phyloP scores from a whole-genome alignment of 2,888 invertebrate genomes.

The Gortyna flavago region DNA sequence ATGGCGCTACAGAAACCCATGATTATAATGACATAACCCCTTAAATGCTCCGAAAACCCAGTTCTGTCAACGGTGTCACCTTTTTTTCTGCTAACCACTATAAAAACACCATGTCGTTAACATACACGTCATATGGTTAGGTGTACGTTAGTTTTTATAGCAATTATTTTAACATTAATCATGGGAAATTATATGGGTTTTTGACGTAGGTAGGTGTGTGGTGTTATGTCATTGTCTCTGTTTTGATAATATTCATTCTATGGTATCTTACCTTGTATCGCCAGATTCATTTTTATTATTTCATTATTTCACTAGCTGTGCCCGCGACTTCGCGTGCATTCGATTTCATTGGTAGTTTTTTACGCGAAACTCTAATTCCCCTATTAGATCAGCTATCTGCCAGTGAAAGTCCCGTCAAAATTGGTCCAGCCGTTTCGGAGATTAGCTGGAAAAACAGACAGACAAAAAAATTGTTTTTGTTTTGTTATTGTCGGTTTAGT shows the following conservation, averaged over 20 bases:
- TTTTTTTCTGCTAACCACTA: constrained; percentile 38
- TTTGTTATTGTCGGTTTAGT: too few species aligned
- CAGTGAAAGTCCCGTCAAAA: too few species aligned
- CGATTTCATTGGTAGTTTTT: too few species aligned
- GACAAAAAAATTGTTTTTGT: too few species aligned
- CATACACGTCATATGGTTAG: constrained; percentile 70
- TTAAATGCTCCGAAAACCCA: constrained; percentile 52
- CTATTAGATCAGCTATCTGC: too few species aligned
- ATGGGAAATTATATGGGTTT: constrained; percentile 60
- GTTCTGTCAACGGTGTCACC: constrained; percentile 56
- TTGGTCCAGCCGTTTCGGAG: too few species aligned
- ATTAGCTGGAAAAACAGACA: too few species aligned
- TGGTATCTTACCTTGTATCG: not conserved
- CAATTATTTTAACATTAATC: constrained; percentile 80
- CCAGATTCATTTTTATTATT: not conserved
- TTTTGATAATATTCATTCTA: not conserved
- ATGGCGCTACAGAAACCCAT: constrained; percentile 48
- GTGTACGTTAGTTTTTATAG: constrained; percentile 64
- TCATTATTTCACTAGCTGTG: too few species aligned
- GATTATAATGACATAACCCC: constrained; percentile 60
- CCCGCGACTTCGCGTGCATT: too few species aligned
- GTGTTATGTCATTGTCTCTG: constrained; percentile 18
- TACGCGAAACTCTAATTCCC: too few species aligned
- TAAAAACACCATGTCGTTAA: constrained; percentile 64
- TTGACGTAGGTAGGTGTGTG: constrained; percentile 5